Base-by-base conservation (phyloP, 2,113 vertebrate genomes). In the Tretioscincus oriximinensis region DNA sequence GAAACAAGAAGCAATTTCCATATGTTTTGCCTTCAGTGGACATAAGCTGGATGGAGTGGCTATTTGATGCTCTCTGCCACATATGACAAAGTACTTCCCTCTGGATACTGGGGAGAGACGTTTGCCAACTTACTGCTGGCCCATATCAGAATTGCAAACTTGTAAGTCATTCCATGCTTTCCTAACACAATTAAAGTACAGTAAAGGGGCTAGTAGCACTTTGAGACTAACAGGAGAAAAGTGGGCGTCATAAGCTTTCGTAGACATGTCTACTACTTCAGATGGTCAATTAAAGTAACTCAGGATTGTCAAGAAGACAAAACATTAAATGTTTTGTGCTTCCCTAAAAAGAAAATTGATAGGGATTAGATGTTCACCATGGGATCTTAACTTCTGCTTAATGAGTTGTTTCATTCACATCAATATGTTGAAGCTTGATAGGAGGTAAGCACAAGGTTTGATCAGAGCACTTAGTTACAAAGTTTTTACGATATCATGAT, bases 1-100 rank as follows among this genome's bases (percentile, higher is more conserved):
- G 69, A 58, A 84, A 72, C 31, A 76, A 54, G 64, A 82, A 71
- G 76, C 75, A 0, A 2, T 90, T 90, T 90, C 90, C 84, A 81
- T 21, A 74, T 11, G 80, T 26, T 70, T 10, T 31, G 58, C 54
- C 28, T 84, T 45, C 47, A 21, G 0, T 3, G 75, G 87, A 61
- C 77, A 74, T 67, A 78, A 79, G 45, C 66, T 73, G 58, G 54
- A 76, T 49, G 82, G 79, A 51, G 66, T 70, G 76, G 60, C 70
- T 75, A 47, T 69, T 87, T 76, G 9, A 9, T 9, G 7, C 65
- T 63, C 74, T 47, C 85, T 85, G 85, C 75, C 78, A 85, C 5
- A 0, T 4, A 5, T 61, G 86, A 90, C 86, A 84, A 84, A 92
- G 74, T 78, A 47, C 64, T 90, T 90, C 87, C 88, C 88, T 67